Conservation (phyloP, 2,113 vertebrate species). For the Barbus barbus region DNA sequence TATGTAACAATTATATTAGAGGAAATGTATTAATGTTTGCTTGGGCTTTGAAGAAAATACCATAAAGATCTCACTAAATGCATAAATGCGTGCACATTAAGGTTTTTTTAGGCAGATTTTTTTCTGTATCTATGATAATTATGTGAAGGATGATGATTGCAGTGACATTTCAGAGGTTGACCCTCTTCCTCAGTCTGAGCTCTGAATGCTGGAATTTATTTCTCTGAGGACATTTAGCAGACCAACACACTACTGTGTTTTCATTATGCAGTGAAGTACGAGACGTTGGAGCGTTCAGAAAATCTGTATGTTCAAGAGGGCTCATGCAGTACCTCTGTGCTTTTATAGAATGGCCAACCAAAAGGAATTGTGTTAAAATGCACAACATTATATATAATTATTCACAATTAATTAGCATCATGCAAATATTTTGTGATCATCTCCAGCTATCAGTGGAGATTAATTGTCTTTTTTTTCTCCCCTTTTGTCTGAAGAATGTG, state of each 20-base stretch:
- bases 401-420: neutral
- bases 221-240: constrained; percentile 70
- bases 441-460: constrained; percentile 43
- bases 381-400: neutral
- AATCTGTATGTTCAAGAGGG: neutral
- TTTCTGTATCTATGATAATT: constrained; percentile 69
- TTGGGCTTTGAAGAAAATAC: constrained; percentile 2
- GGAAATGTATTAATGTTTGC: constrained; percentile 23
- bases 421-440: constrained; percentile 45
- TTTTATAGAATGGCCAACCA: neutral
- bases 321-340: neutral
- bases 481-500: constrained; percentile 70
- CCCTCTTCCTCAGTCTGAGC: constrained; percentile 71
- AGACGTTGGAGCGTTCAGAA: no score
- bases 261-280: constrained; percentile 61
- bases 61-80: constrained; percentile 32
- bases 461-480: constrained; percentile 28
- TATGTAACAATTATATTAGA: constrained; percentile 30
- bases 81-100: constrained; percentile 39
- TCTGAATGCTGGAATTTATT: constrained; percentile 75
- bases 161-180: constrained; percentile 77
- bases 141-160: constrained; percentile 72
- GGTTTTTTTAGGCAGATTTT: constrained; percentile 46
- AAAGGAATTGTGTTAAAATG: neutral
- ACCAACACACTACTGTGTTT: constrained; percentile 69